Evolutionary conservation across 2,797 vertebrate genomes (phyloP).

Genomic region (Meda fulgida): DNA sequence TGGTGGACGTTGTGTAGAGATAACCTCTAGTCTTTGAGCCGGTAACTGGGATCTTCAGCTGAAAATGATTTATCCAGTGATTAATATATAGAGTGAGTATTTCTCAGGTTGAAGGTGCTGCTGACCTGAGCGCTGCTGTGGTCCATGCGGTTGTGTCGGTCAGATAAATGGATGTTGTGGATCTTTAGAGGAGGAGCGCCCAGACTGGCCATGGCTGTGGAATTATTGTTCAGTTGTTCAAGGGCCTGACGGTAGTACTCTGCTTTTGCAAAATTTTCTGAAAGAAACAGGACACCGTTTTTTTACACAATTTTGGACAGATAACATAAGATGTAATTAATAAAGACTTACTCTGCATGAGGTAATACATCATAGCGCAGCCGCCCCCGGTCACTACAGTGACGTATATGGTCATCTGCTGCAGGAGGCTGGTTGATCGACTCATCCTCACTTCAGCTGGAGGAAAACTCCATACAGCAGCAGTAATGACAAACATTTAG

Average conservation of each 20-base stretch:
- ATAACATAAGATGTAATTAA: neutral
- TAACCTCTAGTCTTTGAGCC: slow-evolving; percentile 79
- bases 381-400: slow-evolving; percentile 71
- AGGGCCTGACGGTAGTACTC: slow-evolving; percentile 82
- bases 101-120: neutral
- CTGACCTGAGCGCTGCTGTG: slow-evolving; percentile 76
- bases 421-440: slow-evolving; percentile 67
- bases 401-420: slow-evolving; percentile 80
- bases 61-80: slow-evolving; percentile 44
- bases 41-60: slow-evolving; percentile 89
- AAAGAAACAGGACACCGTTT: slow-evolving; percentile 35
- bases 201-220: slow-evolving; percentile 79
- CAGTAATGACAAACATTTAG: neutral
- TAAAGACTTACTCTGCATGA: slow-evolving; percentile 82
- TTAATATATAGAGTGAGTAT: neutral
- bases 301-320: no score
- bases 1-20: slow-evolving; percentile 75
- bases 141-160: slow-evolving; percentile 79
- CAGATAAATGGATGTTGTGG: slow-evolving; percentile 80
- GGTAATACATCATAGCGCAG: slow-evolving; percentile 78
- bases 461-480: neutral
- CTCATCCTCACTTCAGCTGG: slow-evolving; percentile 65
- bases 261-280: slow-evolving; percentile 78
- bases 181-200: slow-evolving; percentile 83
- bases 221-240: slow-evolving; percentile 74